Evolutionary conservation across 2,888 invertebrate genomes (phyloP).

Genomic region (Euphydryas editha): DNA sequence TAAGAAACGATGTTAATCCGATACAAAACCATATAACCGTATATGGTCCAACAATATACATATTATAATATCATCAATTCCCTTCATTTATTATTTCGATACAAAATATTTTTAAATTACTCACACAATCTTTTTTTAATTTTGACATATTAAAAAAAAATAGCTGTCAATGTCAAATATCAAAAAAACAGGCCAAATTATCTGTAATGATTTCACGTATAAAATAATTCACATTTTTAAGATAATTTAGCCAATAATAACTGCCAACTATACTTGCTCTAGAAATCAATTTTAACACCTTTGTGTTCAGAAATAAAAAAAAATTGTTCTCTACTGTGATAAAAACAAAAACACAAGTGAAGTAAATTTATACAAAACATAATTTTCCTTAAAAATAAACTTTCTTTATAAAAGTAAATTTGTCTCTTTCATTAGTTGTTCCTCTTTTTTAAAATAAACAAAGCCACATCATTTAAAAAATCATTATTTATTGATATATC

Average conservation of each 20-base stretch:
- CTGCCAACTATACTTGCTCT: no score
- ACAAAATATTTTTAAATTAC: not conserved
- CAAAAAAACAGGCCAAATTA: not conserved
- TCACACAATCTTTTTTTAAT: no score
- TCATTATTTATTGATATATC: constrained; percentile 1
- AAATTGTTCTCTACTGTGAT: not conserved
- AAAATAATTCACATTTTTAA: not conserved
- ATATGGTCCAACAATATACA: not conserved
- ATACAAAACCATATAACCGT: not conserved
- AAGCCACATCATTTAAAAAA: not conserved
- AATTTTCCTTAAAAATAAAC: not conserved
- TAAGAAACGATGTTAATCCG: not conserved
- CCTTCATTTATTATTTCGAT: not conserved
- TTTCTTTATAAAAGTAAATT: not conserved
- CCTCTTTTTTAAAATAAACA: not conserved
- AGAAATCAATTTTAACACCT: no score
- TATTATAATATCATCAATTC: constrained; percentile 12
- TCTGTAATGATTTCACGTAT: not conserved
- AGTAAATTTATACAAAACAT: no score
- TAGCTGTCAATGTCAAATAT: not conserved
- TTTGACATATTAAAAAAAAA: not conserved
- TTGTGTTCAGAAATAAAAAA: no score
- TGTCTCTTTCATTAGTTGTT: not conserved
- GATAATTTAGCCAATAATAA: not conserved
- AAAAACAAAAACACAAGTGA: not conserved